Evolutionary conservation across 2,113 vertebrate species (phyloP).

Genomic region (Menura novaehollandiae): DNA sequence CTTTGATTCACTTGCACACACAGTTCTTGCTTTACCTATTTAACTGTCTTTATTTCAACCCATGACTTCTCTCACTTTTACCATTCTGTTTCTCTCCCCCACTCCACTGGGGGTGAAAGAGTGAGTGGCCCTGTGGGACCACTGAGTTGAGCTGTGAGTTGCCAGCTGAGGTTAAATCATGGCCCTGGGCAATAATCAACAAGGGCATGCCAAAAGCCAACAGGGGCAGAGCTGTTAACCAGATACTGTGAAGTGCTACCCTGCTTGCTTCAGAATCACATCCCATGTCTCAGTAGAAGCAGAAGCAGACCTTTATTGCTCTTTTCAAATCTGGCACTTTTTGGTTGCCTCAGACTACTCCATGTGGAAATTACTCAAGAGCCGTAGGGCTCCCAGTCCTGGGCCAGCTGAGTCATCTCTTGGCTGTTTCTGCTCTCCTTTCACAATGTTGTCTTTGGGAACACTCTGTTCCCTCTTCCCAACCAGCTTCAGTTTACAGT

Average conservation of each 20-base stretch:
- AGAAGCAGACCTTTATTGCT: background rate
- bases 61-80: background rate
- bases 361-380: background rate
- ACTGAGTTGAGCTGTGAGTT: background rate
- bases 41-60: background rate
- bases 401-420: background rate
- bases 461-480: background rate
- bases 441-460: background rate
- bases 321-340: background rate
- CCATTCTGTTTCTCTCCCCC: background rate
- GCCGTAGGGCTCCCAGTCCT: background rate
- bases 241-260: background rate
- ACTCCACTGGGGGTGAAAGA: background rate
- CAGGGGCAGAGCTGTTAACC: background rate
- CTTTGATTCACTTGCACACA: background rate
- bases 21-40: background rate
- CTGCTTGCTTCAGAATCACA: background rate
- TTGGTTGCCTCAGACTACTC: background rate
- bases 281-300: background rate
- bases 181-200: background rate
- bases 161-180: background rate
- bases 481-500: background rate
- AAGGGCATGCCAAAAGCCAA: background rate
- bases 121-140: background rate
- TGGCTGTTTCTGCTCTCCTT: background rate